A percentile compares a stretch with the other conserved stretches of the same genome.
Evolutionary conservation across 1,140 invertebrate species (phyloP).

Genomic region (Drosophila jambulina): DNA sequence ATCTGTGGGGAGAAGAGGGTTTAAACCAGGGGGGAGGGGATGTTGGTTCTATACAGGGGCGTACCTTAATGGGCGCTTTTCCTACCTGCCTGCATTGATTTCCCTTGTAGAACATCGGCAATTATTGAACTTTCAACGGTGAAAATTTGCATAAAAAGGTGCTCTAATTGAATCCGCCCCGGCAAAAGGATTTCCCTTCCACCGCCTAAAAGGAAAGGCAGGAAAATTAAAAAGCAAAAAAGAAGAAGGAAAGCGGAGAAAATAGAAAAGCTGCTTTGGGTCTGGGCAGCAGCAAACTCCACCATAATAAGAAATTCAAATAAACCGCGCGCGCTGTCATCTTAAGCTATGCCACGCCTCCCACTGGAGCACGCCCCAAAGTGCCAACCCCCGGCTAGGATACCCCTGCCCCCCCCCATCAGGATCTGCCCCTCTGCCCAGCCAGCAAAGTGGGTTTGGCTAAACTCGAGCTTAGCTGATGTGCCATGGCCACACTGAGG

Average conservation of each 20-base stretch:
- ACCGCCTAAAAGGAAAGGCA: constrained; percentile 43
- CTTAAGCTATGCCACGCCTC: constrained; percentile 81
- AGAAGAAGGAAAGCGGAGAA: constrained; percentile 13
- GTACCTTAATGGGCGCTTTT: constrained; percentile 27
- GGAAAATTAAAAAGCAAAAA: constrained; percentile 52
- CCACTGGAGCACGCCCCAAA: constrained; percentile 59
- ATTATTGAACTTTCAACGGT: constrained; percentile 73
- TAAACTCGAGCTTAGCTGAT: constrained; percentile 82
- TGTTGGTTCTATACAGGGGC: background rate
- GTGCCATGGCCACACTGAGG: constrained; percentile 32
- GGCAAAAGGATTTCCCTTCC: constrained; percentile 64
- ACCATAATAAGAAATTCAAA: constrained; percentile 83
- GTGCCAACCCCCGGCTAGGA: constrained; percentile 11
- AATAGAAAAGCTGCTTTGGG: constrained; percentile 59
- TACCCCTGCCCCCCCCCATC: background rate
- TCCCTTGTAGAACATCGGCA: constrained; percentile 75
- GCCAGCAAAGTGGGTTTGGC: constrained; percentile 69
- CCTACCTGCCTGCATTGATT: constrained; percentile 77
- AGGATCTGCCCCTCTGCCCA: constrained; percentile 19
- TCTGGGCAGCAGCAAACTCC: constrained; percentile 25
- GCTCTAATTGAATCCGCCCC: constrained; percentile 75
- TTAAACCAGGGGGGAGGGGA: background rate
- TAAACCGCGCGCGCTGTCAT: constrained; percentile 82
- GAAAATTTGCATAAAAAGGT: constrained; percentile 78
- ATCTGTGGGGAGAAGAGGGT: background rate